Evolutionary conservation across 2,888 invertebrate species (phyloP), one percentile per base, ranked within the genome.

Genomic region (Cataglyphis livida): DNA sequence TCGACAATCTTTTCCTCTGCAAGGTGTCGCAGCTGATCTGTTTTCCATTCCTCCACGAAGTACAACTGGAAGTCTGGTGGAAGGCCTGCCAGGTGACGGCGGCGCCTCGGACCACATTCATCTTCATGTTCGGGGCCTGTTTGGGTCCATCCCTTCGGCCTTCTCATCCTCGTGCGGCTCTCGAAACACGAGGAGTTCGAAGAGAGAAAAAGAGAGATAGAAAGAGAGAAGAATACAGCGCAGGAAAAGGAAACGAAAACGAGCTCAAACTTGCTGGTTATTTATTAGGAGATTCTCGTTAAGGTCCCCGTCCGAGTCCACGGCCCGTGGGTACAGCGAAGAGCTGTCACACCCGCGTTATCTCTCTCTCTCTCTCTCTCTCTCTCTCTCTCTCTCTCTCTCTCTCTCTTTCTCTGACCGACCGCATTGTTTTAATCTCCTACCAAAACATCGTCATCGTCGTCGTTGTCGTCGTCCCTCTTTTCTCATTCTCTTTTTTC

Each of bases 61-160:
- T 61, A 85, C 87, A 87, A 87, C 84, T 90, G 87, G 79, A 88
- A 90, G 92, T 92, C 91, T 91, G 90, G 88, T 84, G 70, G 78
- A 78, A 85, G 84, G 84, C 75, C 84, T 79, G 84, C 89, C 86
- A 94, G 94, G 94, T 93, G 94, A 93, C 92, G 91, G 93, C 92
- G 94, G 94, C 94, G 94, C 94, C 94, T 93, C 86, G 90, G 84
- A 92, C 86, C 90, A 92, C 94, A 94, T 94, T 91, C 91, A 94
- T 94, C 94, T 94, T 94, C 90, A 89, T 90, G 87, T 62, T 84
- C 66, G 84, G 83, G 85, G 84, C 86, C 87, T 82, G 87, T 85
- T 87, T 83, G 82, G 84, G 84, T 82, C 81, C 57, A 87, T 87
- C 88, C 87, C 85, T 87, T 85, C 89, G 83, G 78, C 48, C 90